Evolutionary conservation across 1,140 invertebrate genomes (phyloP).

Genomic region (Pissodes strobi): DNA sequence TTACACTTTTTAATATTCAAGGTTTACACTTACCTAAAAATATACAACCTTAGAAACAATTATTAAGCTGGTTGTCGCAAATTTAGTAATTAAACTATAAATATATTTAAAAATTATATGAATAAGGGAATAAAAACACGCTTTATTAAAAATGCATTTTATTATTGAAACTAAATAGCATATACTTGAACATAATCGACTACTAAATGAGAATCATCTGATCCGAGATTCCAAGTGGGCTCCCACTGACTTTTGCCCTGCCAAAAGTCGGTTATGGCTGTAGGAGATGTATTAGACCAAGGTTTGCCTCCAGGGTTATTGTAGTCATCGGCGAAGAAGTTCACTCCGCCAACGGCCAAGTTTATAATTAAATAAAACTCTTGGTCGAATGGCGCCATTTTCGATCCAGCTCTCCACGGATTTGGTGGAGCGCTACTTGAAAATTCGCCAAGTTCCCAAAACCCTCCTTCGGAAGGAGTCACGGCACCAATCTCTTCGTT

Average conservation of each 20-base stretch:
- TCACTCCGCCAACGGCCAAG: conserved; percentile 48
- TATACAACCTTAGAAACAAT: too few relatives aligned
- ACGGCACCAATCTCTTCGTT: conserved; percentile 37
- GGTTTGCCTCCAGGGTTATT: conserved; percentile 55
- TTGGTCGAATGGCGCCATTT: conserved; percentile 63
- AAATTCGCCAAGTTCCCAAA: conserved; percentile 39
- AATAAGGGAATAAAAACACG: too few relatives aligned
- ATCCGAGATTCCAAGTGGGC: conserved; percentile 57
- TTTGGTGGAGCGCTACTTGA: conserved; percentile 28
- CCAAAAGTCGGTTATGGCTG: conserved; percentile 58
- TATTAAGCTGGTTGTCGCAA: too few relatives aligned
- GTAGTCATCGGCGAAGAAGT: conserved; percentile 58
- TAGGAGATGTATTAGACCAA: conserved; percentile 55
- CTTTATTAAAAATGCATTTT: too few relatives aligned
- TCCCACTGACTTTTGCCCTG: conserved; percentile 56
- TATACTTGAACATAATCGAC: conserved; percentile 67
- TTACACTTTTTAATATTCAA: too few relatives aligned
- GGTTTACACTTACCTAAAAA: too few relatives aligned
- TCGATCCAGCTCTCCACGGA: conserved; percentile 54
- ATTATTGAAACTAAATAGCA: conserved; percentile 59
- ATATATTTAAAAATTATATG: too few relatives aligned
- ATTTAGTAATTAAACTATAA: too few relatives aligned
- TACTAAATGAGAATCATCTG: conserved; percentile 58
- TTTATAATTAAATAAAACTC: conserved; percentile 71
- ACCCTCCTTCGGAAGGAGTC: conserved; percentile 29